Evolutionary conservation across 2,797 vertebrate species (phyloP).

Genomic region (Prionace glauca): DNA sequence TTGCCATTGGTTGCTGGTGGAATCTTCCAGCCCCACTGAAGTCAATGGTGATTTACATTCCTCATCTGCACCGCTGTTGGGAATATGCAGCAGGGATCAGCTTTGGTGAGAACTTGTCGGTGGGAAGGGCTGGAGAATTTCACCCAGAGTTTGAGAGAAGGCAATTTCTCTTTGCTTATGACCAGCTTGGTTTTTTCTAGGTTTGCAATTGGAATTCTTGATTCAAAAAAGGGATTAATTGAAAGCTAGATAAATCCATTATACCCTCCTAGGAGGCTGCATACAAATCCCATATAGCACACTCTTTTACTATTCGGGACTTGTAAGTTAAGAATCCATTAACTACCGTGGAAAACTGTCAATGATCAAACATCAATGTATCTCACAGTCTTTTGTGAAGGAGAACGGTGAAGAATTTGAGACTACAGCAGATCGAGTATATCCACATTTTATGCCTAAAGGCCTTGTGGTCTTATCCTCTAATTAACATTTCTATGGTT

Average conservation of each 20-base stretch:
- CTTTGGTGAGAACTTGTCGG: no score
- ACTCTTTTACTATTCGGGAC: neutral
- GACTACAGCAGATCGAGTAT: neutral
- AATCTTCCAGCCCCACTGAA: no score
- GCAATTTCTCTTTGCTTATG: neutral
- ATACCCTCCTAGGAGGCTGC: neutral
- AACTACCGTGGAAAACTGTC: neutral
- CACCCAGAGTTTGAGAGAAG: neutral
- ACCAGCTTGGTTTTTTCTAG: neutral
- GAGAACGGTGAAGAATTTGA: neutral
- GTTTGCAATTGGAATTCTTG: neutral
- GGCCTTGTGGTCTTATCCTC: neutral
- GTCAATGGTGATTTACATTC: no score
- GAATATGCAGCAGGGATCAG: no score
- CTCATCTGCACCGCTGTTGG: no score
- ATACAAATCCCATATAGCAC: neutral
- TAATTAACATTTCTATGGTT: neutral
- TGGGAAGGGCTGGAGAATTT: neutral
- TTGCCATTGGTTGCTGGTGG: no score
- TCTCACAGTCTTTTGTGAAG: neutral
- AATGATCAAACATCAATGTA: neutral
- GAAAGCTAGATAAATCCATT: neutral
- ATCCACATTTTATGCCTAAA: neutral
- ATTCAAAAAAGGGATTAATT: neutral
- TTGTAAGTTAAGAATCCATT: neutral